A percentile compares a stretch with the other conserved stretches of the same genome.
Evolutionary conservation across 2,797 vertebrate genomes (phyloP).

Genomic region (Dendrocincla fuliginosa): DNA sequence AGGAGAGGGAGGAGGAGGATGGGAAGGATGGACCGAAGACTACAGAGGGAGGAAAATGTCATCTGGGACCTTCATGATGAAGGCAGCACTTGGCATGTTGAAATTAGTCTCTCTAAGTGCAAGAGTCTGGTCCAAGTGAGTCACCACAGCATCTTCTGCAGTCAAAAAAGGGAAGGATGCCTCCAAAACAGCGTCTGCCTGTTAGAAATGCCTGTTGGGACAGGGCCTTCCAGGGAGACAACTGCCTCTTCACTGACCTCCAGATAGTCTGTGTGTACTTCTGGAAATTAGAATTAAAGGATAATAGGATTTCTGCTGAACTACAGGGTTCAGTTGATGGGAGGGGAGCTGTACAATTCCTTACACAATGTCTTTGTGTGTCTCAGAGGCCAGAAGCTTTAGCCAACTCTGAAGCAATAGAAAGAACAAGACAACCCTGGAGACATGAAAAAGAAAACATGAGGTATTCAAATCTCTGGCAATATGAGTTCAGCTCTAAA

Average conservation of each 20-base stretch:
- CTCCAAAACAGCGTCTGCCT: not conserved
- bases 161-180: not conserved
- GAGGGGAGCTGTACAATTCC: not conserved
- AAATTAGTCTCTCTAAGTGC: not conserved
- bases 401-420: not conserved
- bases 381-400: not conserved
- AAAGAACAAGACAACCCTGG: not conserved
- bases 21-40: not conserved
- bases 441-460: not conserved
- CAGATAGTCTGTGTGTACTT: not conserved
- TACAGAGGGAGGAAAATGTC: not conserved
- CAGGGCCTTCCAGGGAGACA: not conserved
- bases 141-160: not conserved
- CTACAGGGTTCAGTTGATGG: not conserved
- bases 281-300: not conserved
- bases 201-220: not conserved
- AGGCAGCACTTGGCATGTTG: not conserved
- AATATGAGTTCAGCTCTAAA: not conserved
- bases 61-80: not conserved
- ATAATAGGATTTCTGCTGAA: not conserved
- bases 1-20: not conserved
- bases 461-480: not conserved
- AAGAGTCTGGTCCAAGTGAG: fast-evolving
- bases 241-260: not conserved
- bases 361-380: not conserved